phyloP scores from a whole-genome alignment of 2,797 vertebrate genomes.

The Carduelis carduelis region DNA sequence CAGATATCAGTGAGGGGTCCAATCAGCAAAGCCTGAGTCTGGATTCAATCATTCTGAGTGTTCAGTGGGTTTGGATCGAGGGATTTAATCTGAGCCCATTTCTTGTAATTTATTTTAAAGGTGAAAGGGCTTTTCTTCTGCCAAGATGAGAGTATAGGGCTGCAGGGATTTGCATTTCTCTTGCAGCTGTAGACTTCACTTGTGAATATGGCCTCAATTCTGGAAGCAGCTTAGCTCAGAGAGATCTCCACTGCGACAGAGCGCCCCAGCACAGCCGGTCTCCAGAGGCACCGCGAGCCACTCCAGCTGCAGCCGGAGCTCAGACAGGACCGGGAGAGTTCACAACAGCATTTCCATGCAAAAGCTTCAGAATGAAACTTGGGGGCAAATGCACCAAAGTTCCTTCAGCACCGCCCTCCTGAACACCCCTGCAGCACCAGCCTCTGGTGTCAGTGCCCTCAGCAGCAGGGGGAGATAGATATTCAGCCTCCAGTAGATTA shows the following conservation, averaged over 20 bases:
- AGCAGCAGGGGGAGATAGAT: not conserved
- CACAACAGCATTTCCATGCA: not conserved
- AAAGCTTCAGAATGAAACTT: not conserved
- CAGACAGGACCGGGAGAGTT: not conserved
- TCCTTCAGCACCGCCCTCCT: not conserved
- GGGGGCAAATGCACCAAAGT: not conserved
- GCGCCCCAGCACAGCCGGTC: not conserved
- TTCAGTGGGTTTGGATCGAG: not conserved
- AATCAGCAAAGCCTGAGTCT: not conserved
- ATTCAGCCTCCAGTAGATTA: not conserved
- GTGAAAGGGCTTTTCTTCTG: conserved; percentile 49
- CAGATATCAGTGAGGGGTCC: conserved; percentile 19
- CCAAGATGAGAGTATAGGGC: conserved; percentile 15
- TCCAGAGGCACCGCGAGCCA: not conserved
- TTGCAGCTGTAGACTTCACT: conserved; percentile 29
- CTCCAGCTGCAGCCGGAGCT: not conserved
- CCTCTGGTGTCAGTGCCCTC: not conserved
- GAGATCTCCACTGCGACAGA: not conserved
- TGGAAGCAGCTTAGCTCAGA: not conserved
- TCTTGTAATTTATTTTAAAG: conserved; percentile 43
- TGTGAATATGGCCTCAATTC: not conserved
- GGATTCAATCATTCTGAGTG: conserved; percentile 31
- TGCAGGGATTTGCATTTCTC: conserved; percentile 42
- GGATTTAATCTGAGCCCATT: conserved; percentile 15
- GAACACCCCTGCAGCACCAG: not conserved